phyloP scores from a whole-genome alignment of 2,797 vertebrate genomes.

The Coreius guichenoti region DNA sequence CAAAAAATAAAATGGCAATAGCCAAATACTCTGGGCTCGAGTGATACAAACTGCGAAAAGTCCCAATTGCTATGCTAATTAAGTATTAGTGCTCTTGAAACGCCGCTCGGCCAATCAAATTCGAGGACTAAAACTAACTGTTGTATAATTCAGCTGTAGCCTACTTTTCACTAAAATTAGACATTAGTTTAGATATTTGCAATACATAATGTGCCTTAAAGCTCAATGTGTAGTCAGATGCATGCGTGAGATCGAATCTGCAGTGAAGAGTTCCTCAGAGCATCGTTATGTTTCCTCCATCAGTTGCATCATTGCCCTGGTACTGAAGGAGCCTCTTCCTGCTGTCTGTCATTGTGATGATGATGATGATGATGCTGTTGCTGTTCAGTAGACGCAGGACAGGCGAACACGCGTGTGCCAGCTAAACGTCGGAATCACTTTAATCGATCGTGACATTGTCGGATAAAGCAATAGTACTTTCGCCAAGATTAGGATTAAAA shows the following conservation, averaged over 20 bases:
- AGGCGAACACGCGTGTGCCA: neutral
- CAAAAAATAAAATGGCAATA: neutral
- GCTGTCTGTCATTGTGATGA: slow-evolving; percentile 69
- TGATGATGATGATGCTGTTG: slow-evolving; percentile 28
- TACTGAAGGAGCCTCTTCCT: slow-evolving; percentile 58
- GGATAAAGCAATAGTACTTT: neutral
- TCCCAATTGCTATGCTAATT: neutral
- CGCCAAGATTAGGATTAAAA: neutral
- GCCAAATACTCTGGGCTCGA: neutral
- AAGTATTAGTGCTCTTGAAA: neutral
- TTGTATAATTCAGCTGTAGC: neutral
- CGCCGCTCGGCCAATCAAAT: neutral
- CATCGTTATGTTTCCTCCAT: slow-evolving; percentile 10
- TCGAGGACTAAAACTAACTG: neutral
- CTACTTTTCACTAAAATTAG: neutral
- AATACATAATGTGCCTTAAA: neutral
- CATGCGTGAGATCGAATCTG: neutral
- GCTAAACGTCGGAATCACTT: slow-evolving; percentile 6
- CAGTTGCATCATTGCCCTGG: neutral
- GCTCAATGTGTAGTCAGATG: neutral
- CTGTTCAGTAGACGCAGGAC: slow-evolving; percentile 17
- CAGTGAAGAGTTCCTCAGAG: neutral
- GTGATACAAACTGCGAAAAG: neutral
- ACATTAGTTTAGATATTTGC: neutral
- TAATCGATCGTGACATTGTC: slow-evolving; percentile 12